These are phyloP conservation scores for Sphenodon punctatus DNA, from an alignment of 2,797 vertebrate genomes.

Conservation along the genomic window DNA sequence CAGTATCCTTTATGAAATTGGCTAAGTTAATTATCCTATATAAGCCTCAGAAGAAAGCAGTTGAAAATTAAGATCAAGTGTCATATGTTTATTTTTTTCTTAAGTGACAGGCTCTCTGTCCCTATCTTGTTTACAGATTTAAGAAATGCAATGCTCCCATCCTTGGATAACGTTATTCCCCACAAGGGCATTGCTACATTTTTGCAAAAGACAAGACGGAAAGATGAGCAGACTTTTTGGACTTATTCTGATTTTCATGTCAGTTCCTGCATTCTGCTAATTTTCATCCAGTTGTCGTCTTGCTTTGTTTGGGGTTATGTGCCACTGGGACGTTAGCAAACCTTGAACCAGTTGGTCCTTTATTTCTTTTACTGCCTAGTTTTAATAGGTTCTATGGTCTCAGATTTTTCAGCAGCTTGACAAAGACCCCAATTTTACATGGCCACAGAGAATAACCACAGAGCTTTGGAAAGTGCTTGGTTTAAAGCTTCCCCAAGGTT, in stretches of 20 bases:
- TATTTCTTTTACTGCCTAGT: neutral
- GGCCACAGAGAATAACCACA: neutral
- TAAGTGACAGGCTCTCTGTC: neutral
- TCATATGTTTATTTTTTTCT: conserved; percentile 26
- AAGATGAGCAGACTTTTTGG: neutral
- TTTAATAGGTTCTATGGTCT: neutral
- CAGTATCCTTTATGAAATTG: conserved; percentile 43
- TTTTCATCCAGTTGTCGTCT: neutral
- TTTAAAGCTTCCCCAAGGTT: neutral
- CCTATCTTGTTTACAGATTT: conserved; percentile 51
- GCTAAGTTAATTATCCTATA: conserved; percentile 48
- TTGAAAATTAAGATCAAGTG: conserved; percentile 54
- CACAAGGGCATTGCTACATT: neutral
- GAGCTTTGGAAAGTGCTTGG: neutral
- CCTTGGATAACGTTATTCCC: conserved; percentile 36
- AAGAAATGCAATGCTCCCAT: conserved; percentile 29
- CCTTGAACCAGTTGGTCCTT: neutral
- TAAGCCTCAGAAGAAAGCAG: conserved; percentile 36
- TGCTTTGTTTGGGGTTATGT: neutral
- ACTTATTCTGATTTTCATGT: neutral
- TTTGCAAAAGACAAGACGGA: conserved; percentile 5
- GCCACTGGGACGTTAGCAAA: neutral
- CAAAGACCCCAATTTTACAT: neutral
- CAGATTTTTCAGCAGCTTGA: too few species aligned
- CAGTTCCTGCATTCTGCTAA: neutral